These are phyloP conservation scores for Notoglanidium macrostoma DNA, from an alignment of 2,797 vertebrate genomes.

Conservation along the genomic window DNA sequence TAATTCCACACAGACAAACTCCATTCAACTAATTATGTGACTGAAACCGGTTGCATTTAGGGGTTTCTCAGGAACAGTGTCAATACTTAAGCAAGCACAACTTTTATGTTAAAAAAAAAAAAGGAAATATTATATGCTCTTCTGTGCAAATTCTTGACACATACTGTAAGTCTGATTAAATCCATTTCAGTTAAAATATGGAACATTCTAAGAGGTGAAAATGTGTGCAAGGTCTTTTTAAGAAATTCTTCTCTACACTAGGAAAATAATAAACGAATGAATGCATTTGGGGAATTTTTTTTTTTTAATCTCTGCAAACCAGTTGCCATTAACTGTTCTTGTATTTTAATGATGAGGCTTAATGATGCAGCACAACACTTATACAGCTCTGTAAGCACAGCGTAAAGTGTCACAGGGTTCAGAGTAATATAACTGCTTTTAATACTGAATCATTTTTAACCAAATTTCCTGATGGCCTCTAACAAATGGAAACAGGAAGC, in stretches of 20 bases:
- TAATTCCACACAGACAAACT: background rate
- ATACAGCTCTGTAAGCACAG: background rate
- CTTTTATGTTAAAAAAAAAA: background rate
- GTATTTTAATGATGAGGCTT: background rate
- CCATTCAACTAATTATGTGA: background rate
- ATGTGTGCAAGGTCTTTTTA: background rate
- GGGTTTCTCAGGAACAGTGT: background rate
- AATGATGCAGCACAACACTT: background rate
- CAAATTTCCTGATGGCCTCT: slow-evolving; percentile 35
- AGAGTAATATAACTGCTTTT: background rate
- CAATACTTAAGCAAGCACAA: background rate
- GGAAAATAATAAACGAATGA: background rate
- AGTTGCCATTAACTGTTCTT: background rate
- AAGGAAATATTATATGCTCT: background rate
- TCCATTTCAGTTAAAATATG: background rate
- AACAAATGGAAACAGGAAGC: slow-evolving; percentile 41
- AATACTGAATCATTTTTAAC: slow-evolving; percentile 3
- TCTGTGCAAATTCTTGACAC: background rate
- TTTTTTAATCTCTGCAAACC: background rate
- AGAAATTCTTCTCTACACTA: background rate
- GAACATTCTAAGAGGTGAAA: background rate
- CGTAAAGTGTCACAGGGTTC: background rate
- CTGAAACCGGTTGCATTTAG: background rate
- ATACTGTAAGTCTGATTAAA: background rate
- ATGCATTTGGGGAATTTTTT: background rate